Percentiles rank a stretch among this genome's conserved stretches.
Conservation (phyloP, 2,888 invertebrate genomes). For the Pseudococcus longispinus region DNA sequence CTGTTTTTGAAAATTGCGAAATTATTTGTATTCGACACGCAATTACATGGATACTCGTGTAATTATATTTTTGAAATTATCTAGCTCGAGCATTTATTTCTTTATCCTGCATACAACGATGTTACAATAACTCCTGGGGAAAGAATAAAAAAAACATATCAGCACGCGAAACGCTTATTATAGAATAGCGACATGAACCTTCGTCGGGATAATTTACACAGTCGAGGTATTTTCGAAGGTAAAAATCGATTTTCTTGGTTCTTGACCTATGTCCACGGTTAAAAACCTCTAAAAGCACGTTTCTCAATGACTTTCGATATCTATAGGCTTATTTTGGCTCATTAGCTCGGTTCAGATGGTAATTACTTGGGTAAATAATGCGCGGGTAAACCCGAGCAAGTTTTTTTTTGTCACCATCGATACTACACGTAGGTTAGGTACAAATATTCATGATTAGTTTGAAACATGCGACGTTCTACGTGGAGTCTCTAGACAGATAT, state of each 20-base stretch:
- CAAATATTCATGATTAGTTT: background rate
- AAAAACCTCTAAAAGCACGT: background rate
- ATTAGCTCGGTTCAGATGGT: background rate
- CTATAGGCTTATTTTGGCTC: background rate
- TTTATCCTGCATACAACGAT: background rate
- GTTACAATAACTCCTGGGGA: background rate
- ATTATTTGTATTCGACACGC: no score
- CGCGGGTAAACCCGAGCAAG: background rate
- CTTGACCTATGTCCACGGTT: slow-evolving; percentile 14
- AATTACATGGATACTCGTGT: background rate
- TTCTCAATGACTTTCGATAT: background rate
- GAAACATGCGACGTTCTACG: background rate
- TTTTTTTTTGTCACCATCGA: slow-evolving; percentile 2
- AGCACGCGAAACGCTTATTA: background rate
- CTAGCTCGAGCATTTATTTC: background rate
- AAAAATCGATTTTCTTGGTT: slow-evolving; percentile 29
- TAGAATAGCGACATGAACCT: background rate
- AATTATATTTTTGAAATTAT: background rate
- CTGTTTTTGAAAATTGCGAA: no score
- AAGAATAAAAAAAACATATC: background rate
- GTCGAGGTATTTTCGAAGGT: slow-evolving; percentile 7
- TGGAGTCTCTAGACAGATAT: background rate
- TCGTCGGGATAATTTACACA: background rate
- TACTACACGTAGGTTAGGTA: background rate
- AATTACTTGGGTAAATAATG: background rate